phyloP scores from a whole-genome alignment of 2,113 vertebrate genomes.

The Sus scrofa region T2T-Sscrofa CM000820.6:125964001-125964500 shows the following conservation, averaged over 20 bases:
- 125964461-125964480: neutral
- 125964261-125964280: neutral
- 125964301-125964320: neutral
- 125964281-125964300: neutral
- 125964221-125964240: neutral
- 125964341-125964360: neutral
- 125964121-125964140: neutral
- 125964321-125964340: constrained; percentile 4
- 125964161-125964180: neutral
- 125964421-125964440: neutral
- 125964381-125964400: neutral
- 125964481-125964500: neutral
- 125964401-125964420: neutral
- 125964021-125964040: neutral
- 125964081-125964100: neutral
- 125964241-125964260: neutral
- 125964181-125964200: neutral
- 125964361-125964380: neutral
- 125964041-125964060: neutral
- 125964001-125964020: neutral
- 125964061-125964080: neutral
- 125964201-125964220: neutral
- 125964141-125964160: neutral
- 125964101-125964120: constrained; percentile 41
- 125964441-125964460: neutral